Percentiles rank a stretch among this genome's conserved stretches.
These are phyloP conservation scores for Actenoides lindsayi DNA, from an alignment of 2,113 vertebrate genomes.

Conservation along the genomic window DNA sequence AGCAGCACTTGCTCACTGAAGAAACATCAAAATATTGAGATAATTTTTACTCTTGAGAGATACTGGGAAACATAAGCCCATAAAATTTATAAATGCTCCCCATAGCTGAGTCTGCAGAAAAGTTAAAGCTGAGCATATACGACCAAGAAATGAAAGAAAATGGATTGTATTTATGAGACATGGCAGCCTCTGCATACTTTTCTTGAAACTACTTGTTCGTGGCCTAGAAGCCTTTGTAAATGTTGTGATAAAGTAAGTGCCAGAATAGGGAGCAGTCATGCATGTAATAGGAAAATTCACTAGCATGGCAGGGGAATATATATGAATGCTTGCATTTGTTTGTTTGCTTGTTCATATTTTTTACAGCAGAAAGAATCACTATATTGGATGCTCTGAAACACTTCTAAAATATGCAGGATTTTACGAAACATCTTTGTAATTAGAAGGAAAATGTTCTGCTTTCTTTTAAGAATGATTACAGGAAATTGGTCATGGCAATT, in stretches of 20 bases:
- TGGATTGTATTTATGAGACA: constrained; percentile 11
- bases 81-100: background rate
- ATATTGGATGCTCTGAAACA: background rate
- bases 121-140: background rate
- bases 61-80: background rate
- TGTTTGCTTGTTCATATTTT: constrained; percentile 26
- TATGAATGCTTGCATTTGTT: background rate
- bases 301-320: constrained; percentile 7
- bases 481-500: constrained; percentile 44
- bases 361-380: constrained; percentile 9
- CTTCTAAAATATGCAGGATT: background rate
- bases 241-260: constrained; percentile 45
- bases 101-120: constrained; percentile 14
- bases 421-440: constrained; percentile 13
- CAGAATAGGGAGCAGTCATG: constrained; percentile 35
- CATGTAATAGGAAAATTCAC: constrained; percentile 62
- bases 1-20: background rate
- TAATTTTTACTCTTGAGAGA: background rate
- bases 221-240: constrained; percentile 38
- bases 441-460: constrained; percentile 18
- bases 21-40: background rate
- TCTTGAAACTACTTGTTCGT: background rate
- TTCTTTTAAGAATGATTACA: constrained; percentile 51
- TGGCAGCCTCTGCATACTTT: background rate
- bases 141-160: constrained; percentile 19